A percentile compares a stretch with the other conserved stretches of the same genome.
Evolutionary conservation across 2,113 vertebrate species (phyloP).

Genomic region (Aramus guarauna): DNA sequence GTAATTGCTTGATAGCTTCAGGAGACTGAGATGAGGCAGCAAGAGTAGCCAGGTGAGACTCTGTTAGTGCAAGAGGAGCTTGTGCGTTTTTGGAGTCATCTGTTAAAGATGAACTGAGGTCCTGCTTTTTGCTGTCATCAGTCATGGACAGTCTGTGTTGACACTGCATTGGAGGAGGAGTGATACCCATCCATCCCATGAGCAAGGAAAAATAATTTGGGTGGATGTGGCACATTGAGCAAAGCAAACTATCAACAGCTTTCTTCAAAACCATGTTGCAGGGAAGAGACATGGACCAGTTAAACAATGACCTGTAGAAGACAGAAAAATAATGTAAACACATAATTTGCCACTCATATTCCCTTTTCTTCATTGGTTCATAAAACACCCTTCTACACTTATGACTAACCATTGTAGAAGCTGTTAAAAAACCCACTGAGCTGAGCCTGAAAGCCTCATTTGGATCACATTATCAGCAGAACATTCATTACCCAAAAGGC

Average conservation of each 20-base stretch:
- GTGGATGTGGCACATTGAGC: slow-evolving; percentile 97
- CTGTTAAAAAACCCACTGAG: background rate
- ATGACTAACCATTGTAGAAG: background rate
- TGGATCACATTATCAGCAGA: background rate
- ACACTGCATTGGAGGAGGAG: slow-evolving; percentile 83
- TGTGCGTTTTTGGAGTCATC: slow-evolving; percentile 95
- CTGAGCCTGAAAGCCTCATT: background rate
- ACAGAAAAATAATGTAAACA: background rate
- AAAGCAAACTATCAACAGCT: slow-evolving; percentile 96
- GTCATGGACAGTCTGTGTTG: slow-evolving; percentile 94
- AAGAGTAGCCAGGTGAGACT: slow-evolving; percentile 91
- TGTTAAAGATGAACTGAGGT: slow-evolving; percentile 85
- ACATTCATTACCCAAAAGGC: background rate
- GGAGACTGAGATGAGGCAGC: slow-evolving; percentile 95
- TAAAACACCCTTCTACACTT: background rate
- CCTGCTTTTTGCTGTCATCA: slow-evolving; percentile 96
- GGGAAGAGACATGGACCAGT: slow-evolving; percentile 97
- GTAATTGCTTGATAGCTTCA: slow-evolving; percentile 92
- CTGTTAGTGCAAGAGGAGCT: slow-evolving; percentile 85
- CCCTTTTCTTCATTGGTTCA: background rate
- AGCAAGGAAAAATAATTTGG: slow-evolving; percentile 95
- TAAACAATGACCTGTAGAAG: slow-evolving; percentile 85
- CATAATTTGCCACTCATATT: background rate
- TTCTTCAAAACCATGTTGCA: slow-evolving; percentile 97
- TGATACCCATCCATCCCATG: slow-evolving; percentile 98